Conservation (phyloP, 2,113 vertebrate genomes). For the Phyllostomus discolor region DNA sequence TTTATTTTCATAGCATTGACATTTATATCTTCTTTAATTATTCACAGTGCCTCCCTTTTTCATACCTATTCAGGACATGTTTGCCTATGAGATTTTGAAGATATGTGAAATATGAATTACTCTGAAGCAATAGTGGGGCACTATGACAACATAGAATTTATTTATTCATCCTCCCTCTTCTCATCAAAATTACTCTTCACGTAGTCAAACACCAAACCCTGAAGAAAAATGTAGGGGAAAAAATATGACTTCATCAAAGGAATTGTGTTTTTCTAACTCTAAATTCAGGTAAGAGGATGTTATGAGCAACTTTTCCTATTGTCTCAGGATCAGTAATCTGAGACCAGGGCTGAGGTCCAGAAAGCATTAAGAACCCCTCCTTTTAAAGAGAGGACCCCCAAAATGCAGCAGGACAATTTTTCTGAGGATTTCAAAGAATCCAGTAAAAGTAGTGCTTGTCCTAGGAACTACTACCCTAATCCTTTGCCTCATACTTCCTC, state of each 20-base stretch:
- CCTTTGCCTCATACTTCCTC: not conserved
- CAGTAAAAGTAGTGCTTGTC: not conserved
- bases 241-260: not conserved
- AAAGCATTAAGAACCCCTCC: not conserved
- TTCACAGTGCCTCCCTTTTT: not conserved
- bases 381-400: not conserved
- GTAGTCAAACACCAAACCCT: not conserved
- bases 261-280: not conserved
- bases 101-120: not conserved
- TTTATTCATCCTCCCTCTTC: not conserved
- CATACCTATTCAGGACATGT: not conserved
- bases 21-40: not conserved
- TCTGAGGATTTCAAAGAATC: not conserved
- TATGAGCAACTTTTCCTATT: not conserved
- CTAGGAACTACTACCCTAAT: not conserved
- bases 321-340: not conserved
- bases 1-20: constrained; percentile 21
- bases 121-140: not conserved
- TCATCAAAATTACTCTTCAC: not conserved
- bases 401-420: not conserved
- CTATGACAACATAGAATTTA: not conserved
- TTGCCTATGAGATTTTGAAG: not conserved
- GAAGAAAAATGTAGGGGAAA: not conserved
- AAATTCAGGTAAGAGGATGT: not conserved
- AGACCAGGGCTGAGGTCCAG: not conserved